These are phyloP conservation scores for Acipenser ruthenus DNA, from an alignment of 2,797 vertebrate species.

Conservation along the genomic window DNA sequence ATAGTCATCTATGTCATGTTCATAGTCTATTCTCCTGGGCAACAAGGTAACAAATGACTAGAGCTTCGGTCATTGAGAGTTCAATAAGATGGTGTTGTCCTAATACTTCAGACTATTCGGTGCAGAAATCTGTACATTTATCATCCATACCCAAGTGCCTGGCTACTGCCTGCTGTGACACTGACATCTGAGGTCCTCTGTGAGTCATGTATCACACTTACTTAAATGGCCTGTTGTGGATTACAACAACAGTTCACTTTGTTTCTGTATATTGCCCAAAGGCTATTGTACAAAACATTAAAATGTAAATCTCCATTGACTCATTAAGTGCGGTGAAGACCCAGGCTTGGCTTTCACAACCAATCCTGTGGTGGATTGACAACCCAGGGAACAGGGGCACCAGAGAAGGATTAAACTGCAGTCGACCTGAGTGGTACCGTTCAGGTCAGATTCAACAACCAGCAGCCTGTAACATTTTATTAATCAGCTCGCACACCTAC, in stretches of 20 bases:
- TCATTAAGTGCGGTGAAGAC: constrained; percentile 45
- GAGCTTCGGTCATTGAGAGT: constrained; percentile 44
- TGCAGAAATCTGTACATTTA: constrained; percentile 51
- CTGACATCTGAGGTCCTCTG: constrained; percentile 60
- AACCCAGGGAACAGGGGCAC: constrained; percentile 37
- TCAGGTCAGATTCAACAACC: neutral
- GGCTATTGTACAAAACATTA: constrained; percentile 65
- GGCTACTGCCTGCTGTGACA: constrained; percentile 35
- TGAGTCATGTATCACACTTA: constrained; percentile 76
- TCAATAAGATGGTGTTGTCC: constrained; percentile 45
- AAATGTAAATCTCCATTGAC: constrained; percentile 69
- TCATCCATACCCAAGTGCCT: constrained; percentile 36
- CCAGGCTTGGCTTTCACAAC: constrained; percentile 31
- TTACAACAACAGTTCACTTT: constrained; percentile 76
- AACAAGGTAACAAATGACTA: constrained; percentile 49
- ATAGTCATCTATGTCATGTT: neutral
- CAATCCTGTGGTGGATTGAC: constrained; percentile 53
- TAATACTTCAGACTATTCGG: constrained; percentile 55
- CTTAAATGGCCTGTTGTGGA: constrained; percentile 76
- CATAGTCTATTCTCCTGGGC: constrained; percentile 17
- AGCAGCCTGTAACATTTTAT: neutral
- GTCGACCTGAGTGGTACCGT: neutral
- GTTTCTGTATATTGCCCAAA: constrained; percentile 57
- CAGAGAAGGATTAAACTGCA: constrained; percentile 11
- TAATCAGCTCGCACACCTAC: no score